Evolutionary conservation across 2,113 vertebrate genomes (phyloP).

Genomic region (Taxidea taxus): DNA sequence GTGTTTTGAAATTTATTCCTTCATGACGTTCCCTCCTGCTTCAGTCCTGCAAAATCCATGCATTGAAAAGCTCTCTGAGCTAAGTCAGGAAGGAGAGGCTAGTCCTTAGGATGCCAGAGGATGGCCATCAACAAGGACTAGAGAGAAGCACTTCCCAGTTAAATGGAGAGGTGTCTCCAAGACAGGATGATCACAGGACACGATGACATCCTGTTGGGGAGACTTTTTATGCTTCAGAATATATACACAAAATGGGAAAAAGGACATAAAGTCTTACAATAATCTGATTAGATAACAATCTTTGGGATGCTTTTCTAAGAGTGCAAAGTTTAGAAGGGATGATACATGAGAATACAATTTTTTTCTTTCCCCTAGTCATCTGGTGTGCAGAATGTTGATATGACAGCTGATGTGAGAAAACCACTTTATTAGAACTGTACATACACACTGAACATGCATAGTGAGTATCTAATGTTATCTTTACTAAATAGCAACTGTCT

Average conservation of each 20-base stretch:
- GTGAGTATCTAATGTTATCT: background rate
- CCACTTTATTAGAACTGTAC: background rate
- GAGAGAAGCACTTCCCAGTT: background rate
- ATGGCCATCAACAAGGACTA: background rate
- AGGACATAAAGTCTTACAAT: background rate
- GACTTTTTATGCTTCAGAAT: background rate
- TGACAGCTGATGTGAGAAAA: background rate
- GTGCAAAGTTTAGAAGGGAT: background rate
- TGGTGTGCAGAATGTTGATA: background rate
- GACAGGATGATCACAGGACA: background rate
- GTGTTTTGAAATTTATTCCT: background rate
- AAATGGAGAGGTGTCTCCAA: background rate
- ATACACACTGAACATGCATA: background rate
- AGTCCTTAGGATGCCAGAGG: background rate
- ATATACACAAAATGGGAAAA: background rate
- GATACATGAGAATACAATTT: background rate
- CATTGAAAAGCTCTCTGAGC: background rate
- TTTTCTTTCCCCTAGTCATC: background rate
- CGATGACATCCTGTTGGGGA: background rate
- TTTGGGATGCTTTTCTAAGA: background rate
- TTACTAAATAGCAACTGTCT: background rate
- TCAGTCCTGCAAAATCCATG: background rate
- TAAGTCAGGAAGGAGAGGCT: background rate
- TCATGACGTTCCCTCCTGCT: background rate
- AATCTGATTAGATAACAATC: constrained; percentile 32